Conservation (phyloP, 2,888 invertebrate species). For the Quadroppia sp. region DNA sequence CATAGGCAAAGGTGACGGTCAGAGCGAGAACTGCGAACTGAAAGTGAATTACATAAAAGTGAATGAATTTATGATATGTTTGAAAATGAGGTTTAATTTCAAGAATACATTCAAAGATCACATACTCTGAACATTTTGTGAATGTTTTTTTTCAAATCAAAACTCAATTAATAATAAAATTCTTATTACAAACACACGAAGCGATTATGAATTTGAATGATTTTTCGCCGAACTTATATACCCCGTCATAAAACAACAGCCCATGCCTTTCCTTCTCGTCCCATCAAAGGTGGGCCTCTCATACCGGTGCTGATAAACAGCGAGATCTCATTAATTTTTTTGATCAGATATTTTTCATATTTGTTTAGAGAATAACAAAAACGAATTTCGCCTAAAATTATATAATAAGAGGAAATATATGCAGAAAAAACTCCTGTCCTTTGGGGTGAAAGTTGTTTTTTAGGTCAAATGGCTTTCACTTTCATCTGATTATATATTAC, state of each 20-base stretch:
- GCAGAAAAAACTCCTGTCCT: background rate
- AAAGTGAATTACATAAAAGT: background rate
- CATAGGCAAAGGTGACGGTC: background rate
- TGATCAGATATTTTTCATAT: background rate
- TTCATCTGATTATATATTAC: background rate
- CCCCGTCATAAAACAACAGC: too few relatives aligned
- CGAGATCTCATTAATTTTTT: background rate
- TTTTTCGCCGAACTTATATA: too few relatives aligned
- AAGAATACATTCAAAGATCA: background rate
- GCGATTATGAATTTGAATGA: too few relatives aligned
- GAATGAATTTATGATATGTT: background rate
- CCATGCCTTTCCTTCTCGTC: too few relatives aligned
- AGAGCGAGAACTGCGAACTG: slow-evolving; percentile 21
- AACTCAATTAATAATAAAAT: too few relatives aligned
- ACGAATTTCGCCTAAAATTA: background rate
- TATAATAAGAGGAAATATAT: background rate
- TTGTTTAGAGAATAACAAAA: too few relatives aligned
- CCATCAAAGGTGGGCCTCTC: too few relatives aligned
- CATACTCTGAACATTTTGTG: background rate
- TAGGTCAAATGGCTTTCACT: background rate
- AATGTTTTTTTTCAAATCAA: too few relatives aligned
- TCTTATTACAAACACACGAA: too few relatives aligned
- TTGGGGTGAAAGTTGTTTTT: background rate
- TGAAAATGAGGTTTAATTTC: too few relatives aligned
- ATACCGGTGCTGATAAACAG: background rate